These are phyloP conservation scores for Lypha dubia DNA, from an alignment of 2,888 invertebrate species.

Conservation along the genomic window DNA sequence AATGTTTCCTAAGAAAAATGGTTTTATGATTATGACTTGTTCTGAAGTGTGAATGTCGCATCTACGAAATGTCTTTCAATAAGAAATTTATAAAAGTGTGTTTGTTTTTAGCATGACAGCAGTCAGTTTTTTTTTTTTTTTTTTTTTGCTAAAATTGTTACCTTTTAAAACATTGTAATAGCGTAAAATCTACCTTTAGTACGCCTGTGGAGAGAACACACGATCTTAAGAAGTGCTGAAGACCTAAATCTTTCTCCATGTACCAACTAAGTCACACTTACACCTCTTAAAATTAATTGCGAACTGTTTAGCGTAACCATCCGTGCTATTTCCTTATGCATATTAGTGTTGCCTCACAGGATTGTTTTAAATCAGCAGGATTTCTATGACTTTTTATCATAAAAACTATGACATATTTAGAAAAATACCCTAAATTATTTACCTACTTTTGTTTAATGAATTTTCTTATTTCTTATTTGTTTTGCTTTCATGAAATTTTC, in stretches of 20 bases:
- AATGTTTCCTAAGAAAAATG: background rate
- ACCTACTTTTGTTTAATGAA: no score
- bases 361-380: background rate
- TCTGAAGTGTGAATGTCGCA: slow-evolving; percentile 53
- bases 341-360: background rate
- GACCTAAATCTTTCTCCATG: background rate
- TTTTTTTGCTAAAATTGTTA: background rate
- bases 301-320: slow-evolving; percentile 2
- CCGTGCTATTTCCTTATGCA: slow-evolving; percentile 8
- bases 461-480: no score
- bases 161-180: slow-evolving; percentile 26
- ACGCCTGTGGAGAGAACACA: background rate
- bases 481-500: no score
- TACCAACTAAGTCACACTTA: background rate
- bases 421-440: background rate
- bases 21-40: slow-evolving; percentile 9
- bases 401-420: background rate
- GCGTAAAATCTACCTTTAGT: background rate
- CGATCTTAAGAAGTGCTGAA: slow-evolving; percentile 23
- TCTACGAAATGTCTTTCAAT: slow-evolving; percentile 37
- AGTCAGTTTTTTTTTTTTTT: no score
- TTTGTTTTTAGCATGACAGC: background rate
- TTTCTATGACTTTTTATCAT: background rate
- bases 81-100: slow-evolving; percentile 5
- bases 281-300: background rate